Conservation (phyloP, 1,140 invertebrate genomes). For the Tetranychus cinnabarinus region DNA sequence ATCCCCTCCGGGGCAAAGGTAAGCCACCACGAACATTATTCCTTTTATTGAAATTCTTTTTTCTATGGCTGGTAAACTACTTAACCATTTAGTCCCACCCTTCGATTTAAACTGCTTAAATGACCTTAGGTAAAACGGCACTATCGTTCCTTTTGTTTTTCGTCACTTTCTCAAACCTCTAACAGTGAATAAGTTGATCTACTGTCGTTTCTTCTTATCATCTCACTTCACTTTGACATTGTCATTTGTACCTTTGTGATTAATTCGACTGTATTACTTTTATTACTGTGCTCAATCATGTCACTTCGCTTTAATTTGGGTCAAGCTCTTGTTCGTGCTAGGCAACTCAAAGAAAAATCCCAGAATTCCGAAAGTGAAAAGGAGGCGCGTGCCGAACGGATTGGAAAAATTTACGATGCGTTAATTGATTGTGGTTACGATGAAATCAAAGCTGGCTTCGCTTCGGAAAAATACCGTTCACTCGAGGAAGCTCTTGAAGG, state of each 20-base stretch:
- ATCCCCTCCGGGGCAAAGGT: not conserved
- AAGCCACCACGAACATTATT: not conserved
- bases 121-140: too few species aligned
- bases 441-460: not conserved
- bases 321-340: not conserved
- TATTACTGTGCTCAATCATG: not conserved
- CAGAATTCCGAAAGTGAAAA: not conserved
- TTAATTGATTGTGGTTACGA: not conserved
- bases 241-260: not conserved
- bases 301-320: not conserved
- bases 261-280: not conserved
- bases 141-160: too few species aligned
- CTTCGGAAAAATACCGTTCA: not conserved
- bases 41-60: too few species aligned
- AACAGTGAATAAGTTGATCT: too few species aligned
- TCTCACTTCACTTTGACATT: not conserved
- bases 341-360: not conserved
- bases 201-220: too few species aligned
- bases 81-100: too few species aligned
- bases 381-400: not conserved
- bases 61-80: too few species aligned
- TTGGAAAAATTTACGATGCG: not conserved
- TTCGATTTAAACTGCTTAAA: too few species aligned
- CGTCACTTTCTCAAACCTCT: too few species aligned
- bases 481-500: not conserved